Percentiles rank a stretch among this genome's conserved stretches.
phyloP scores from a whole-genome alignment of 2,113 vertebrate genomes.

The Amia ocellicauda region DNA sequence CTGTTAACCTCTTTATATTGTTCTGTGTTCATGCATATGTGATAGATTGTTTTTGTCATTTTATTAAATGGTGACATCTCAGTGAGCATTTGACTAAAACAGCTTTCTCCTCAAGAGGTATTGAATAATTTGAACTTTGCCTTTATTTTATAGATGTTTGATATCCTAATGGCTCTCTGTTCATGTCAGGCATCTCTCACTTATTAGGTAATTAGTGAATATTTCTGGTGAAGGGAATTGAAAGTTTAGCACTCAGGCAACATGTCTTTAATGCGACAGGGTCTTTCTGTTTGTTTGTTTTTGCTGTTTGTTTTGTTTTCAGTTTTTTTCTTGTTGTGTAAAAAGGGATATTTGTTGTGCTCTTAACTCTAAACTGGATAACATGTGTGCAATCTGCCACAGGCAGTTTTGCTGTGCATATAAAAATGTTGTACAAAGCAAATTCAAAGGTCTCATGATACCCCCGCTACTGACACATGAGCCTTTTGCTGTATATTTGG shows the following conservation, averaged over 20 bases:
- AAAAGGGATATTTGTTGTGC: not conserved
- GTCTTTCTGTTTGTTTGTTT: not conserved
- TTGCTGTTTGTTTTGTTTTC: not conserved
- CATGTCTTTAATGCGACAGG: not conserved
- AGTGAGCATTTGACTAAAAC: conserved; percentile 62
- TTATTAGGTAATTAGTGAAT: conserved; percentile 22
- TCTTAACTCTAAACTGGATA: not conserved
- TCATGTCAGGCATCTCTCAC: conserved; percentile 15
- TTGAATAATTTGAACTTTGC: conserved; percentile 28
- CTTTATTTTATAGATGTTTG: conserved; percentile 28
- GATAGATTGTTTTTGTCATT: conserved; percentile 91
- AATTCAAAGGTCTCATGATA: not conserved
- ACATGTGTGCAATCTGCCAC: not conserved
- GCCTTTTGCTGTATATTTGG: not conserved
- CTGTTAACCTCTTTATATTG: conserved; percentile 87
- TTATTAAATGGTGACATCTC: conserved; percentile 83
- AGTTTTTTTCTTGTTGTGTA: not conserved
- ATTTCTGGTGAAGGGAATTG: conserved; percentile 9
- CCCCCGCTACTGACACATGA: not conserved
- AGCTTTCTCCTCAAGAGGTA: conserved; percentile 55
- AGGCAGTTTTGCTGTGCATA: not conserved
- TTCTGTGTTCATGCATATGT: conserved; percentile 77
- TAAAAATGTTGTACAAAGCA: not conserved
- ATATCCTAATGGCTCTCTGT: conserved; percentile 24
- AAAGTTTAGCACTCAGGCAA: conserved; percentile 20